Conservation (phyloP, 2,113 vertebrate species). For the Cercopithecus mona region DNA sequence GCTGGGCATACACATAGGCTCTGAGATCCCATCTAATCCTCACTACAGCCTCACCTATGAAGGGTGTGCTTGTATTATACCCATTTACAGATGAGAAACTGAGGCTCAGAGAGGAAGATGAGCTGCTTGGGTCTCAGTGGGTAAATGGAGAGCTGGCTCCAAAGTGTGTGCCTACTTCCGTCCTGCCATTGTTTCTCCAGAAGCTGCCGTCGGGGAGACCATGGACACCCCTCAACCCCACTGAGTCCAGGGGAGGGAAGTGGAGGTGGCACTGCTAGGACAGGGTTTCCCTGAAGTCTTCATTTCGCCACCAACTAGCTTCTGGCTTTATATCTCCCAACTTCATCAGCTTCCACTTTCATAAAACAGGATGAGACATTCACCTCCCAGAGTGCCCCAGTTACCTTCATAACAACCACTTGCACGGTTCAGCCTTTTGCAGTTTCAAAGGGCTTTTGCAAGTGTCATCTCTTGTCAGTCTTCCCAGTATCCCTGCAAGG, state of each 20-base stretch:
- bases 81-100: neutral
- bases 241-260: neutral
- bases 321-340: neutral
- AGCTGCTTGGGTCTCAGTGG: neutral
- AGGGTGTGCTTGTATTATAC: fast-evolving
- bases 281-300: neutral
- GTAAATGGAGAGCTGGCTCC: neutral
- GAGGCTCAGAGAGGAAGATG: neutral
- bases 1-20: fast-evolving
- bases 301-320: neutral
- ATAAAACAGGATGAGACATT: neutral
- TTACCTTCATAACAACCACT: neutral
- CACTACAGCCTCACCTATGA: neutral
- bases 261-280: neutral
- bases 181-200: neutral
- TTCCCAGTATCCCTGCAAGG: neutral
- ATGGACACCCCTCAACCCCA: neutral
- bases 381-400: neutral
- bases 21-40: neutral
- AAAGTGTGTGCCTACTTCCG: neutral
- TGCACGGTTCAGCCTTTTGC: neutral
- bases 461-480: neutral
- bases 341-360: neutral
- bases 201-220: neutral
- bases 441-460: neutral